phyloP scores from a whole-genome alignment of 2,888 invertebrate species.

The Dasypolia templi region DNA sequence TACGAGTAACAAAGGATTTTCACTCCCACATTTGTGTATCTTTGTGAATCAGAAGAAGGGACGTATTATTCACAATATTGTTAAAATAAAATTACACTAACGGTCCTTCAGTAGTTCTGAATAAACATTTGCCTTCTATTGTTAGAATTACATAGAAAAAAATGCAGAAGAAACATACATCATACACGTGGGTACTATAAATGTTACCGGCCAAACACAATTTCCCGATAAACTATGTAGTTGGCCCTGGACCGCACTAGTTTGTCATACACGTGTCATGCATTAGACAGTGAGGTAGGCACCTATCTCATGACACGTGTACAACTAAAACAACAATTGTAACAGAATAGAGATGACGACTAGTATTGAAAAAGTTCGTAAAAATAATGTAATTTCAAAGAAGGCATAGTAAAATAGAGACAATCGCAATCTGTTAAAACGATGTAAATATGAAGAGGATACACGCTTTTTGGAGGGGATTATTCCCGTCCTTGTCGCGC shows the following conservation, averaged over 20 bases:
- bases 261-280: background rate
- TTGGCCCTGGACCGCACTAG: background rate
- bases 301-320: too few relatives aligned
- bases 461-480: too few relatives aligned
- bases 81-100: constrained; percentile 6
- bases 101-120: background rate
- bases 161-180: background rate
- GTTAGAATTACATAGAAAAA: background rate
- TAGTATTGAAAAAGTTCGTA: too few relatives aligned
- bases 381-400: too few relatives aligned
- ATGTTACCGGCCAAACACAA: background rate
- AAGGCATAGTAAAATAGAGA: too few relatives aligned
- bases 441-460: too few relatives aligned
- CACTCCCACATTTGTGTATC: background rate
- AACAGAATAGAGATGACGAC: too few relatives aligned
- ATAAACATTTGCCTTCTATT: background rate
- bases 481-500: too few relatives aligned
- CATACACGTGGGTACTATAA: too few relatives aligned
- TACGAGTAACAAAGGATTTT: constrained; percentile 7
- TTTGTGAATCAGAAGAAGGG: constrained; percentile 14
- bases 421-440: too few relatives aligned
- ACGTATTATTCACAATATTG: too few relatives aligned
- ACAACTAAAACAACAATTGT: background rate
- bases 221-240: background rate
- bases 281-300: background rate